Percentiles rank a stretch among this genome's conserved stretches.
Evolutionary conservation across 2,797 vertebrate species (phyloP).

Genomic region (Catamblyrhynchus diadema): DNA sequence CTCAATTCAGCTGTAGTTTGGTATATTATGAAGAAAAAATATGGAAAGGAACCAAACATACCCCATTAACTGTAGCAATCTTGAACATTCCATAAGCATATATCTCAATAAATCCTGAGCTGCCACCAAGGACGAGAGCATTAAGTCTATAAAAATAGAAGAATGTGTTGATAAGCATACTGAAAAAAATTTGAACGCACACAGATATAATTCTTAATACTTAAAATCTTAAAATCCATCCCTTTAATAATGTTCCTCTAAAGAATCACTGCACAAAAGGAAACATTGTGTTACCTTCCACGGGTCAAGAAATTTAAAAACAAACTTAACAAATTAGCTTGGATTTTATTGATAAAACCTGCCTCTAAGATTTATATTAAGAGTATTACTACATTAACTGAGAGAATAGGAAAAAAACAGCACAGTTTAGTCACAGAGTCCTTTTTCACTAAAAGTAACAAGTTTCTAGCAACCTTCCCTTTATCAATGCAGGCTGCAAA

Average conservation of each 20-base stretch:
- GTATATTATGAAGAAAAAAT: not conserved
- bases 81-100: slow-evolving; percentile 99
- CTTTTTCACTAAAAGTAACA: not conserved
- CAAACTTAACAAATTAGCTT: not conserved
- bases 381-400: not conserved
- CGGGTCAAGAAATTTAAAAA: not conserved
- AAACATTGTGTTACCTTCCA: not conserved
- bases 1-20: not conserved
- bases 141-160: slow-evolving; percentile 81
- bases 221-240: not conserved
- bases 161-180: not conserved
- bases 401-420: not conserved
- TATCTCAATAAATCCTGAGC: slow-evolving; percentile 89
- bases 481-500: not conserved
- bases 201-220: not conserved
- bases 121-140: slow-evolving; percentile 91
- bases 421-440: not conserved
- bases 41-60: slow-evolving; percentile 51
- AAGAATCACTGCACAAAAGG: not conserved
- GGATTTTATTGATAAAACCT: not conserved
- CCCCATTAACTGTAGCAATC: slow-evolving; percentile 88
- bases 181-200: not conserved
- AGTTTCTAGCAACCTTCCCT: not conserved
- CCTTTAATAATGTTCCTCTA: not conserved
- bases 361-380: not conserved